Evolutionary conservation across 35 echinoderm and acorn worm species (phyloP), one percentile per base, ranked within the genome.

Genomic region (Lytechinus variegatus): DNA sequence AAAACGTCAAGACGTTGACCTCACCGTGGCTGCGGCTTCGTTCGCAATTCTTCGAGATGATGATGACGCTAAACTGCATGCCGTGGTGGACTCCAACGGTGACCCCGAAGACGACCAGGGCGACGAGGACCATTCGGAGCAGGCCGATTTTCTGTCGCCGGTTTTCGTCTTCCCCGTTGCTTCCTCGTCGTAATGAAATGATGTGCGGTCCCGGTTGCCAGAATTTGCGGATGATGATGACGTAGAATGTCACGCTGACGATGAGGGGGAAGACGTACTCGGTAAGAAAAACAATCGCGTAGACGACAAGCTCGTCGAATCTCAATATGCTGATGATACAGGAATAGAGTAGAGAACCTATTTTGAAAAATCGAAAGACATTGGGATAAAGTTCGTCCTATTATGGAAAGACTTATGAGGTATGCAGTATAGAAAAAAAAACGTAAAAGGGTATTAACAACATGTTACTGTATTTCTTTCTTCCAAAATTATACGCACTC

Each of bases 201-300:
- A 90, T 12, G 29, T 21, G 28, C 10, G 52, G 88, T 14, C 29
- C 29, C 88, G 88, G 52, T 90, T 44, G 88, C 88, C 88, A 90
- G 4, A 90, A 51, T 44, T 44, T 90, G 24, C 24, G 16, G 16
- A 90, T 54, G 88, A 90, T 90, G 88, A 90, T 54, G 29, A 54
- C 52, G 52, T 90, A 44, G 52, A 28, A 90, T 19, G 29, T 54
- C 1, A 28, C 24, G 88, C 28, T 90, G 88, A 90, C 0, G 52
- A 90, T 10, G 88, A 90, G 88, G 24, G 88, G 88, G 28, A 52
- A 10, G 29, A 90, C 29, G 88, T 90, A 90, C 88, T 90, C 88
- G 88, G 88, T 90, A 29, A 90, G 13, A 10, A 90, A 44, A 10
- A 90, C 12, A 6, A 90, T 54, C 7, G 24, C 7, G 52, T 52